Base-by-base conservation (phyloP, 2,888 invertebrate species). In the Chloroclystis v-ata region DNA sequence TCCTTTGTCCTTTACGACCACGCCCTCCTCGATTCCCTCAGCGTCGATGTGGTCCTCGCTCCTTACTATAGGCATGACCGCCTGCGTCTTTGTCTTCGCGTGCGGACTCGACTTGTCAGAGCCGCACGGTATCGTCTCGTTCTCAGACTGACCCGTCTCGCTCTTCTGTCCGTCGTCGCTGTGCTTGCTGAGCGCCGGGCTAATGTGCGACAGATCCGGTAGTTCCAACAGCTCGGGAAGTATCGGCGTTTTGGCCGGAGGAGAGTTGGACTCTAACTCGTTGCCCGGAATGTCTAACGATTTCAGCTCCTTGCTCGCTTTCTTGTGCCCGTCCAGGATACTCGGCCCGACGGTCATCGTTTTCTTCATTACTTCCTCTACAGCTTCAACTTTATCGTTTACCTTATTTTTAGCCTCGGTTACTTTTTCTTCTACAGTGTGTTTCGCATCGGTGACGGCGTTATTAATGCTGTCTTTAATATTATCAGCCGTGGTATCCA, bases 91-190 rank as follows among this genome's bases (percentile, higher is more conserved):
- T 3, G 73, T 74, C 59, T 86, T 88, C 0, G 73, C 82, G 4
- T 77, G 82, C 5, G 88, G 88, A 60, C 88, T 88, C 2, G 87
- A 87, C 53, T 88, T 88, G 50, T 85, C 86, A 0, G 88, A 89
- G 4, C 73, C 83, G 58, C 88, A 89, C 0, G 84, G 80, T 43
- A 89, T 87, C 0, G 88, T 89, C 51, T 89, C 88, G 52, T 87
- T 87, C 52, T 88, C 88, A 1, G 88, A 89, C 46, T 86, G 85
- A 0, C 76, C 83, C 1, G 68, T 74, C 20, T 85, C 83, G 58
- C 86, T 87, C 52, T 80, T 87, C 48, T 81, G 83, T 5, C 79
- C 83, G 45, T 84, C 83, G 28, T 86, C 87, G 54, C 86, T 87
- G 33, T 78, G 78, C 58, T 79, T 82, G 66, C 86, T 87, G 10